These are phyloP conservation scores for Sparus aurata DNA, from an alignment of 2,797 vertebrate species.

Conservation along the genomic window DNA sequence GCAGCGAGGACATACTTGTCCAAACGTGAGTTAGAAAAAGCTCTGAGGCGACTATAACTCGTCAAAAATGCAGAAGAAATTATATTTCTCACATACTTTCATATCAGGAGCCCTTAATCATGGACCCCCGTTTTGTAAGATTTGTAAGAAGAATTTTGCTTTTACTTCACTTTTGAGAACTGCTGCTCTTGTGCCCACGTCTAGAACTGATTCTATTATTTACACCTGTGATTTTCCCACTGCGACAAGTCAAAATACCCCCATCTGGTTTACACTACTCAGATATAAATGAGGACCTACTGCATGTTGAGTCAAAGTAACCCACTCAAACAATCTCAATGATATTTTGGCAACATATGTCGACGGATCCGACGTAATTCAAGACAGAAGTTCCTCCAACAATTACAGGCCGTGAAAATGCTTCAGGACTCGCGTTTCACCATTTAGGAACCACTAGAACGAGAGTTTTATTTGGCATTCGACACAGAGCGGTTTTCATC, in stretches of 20 bases:
- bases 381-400: neutral
- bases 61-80: neutral
- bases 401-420: neutral
- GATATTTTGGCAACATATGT: neutral
- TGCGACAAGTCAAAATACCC: neutral
- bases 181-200: too few species aligned
- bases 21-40: constrained; percentile 21
- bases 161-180: too few species aligned
- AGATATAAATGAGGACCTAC: neutral
- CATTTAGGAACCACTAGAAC: neutral
- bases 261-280: neutral
- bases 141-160: too few species aligned
- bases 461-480: neutral
- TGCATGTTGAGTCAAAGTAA: neutral
- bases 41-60: neutral
- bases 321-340: neutral
- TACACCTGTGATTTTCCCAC: neutral
- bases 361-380: neutral
- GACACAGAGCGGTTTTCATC: constrained; percentile 4
- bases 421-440: neutral
- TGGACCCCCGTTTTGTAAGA: too few species aligned
- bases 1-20: constrained; percentile 2
- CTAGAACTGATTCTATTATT: neutral
- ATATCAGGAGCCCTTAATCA: too few species aligned
- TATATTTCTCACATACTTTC: neutral